These are phyloP conservation scores for Aricia artaxerxes DNA, from an alignment of 2,888 invertebrate genomes.

Conservation along the genomic window DNA sequence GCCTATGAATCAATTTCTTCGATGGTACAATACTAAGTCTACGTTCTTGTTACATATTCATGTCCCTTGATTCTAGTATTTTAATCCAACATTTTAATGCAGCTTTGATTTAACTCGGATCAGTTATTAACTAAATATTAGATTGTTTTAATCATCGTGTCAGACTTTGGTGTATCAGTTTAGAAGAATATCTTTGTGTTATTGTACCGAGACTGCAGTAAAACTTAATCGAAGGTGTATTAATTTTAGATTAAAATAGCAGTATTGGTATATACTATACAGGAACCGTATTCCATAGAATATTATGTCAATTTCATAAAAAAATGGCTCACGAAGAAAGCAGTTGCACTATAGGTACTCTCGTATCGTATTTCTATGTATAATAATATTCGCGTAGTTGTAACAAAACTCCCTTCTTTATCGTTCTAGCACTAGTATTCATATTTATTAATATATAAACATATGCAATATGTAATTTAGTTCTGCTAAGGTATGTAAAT, in stretches of 20 bases:
- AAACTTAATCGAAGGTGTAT: no score
- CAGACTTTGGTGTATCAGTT: no score
- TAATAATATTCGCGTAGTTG: neutral
- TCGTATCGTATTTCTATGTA: neutral
- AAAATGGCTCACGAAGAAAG: neutral
- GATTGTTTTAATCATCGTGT: no score
- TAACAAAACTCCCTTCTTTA: conserved; percentile 3
- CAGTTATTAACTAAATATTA: no score
- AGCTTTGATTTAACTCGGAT: no score
- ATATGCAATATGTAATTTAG: conserved; percentile 24
- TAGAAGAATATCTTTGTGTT: no score
- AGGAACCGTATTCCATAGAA: neutral
- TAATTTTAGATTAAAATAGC: no score
- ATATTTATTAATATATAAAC: conserved; percentile 20
- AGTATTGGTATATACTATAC: no score
- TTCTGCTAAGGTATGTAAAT: conserved; percentile 30
- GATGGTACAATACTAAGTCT: neutral
- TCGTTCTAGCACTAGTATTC: neutral
- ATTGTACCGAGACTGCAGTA: no score
- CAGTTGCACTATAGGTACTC: neutral
- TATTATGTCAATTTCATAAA: neutral
- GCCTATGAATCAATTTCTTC: no score
- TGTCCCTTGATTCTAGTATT: no score
- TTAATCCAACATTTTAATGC: no score
- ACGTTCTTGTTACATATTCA: neutral